Evolutionary conservation across 2,113 vertebrate species (phyloP).

Genomic region (Prunella himalayana): DNA sequence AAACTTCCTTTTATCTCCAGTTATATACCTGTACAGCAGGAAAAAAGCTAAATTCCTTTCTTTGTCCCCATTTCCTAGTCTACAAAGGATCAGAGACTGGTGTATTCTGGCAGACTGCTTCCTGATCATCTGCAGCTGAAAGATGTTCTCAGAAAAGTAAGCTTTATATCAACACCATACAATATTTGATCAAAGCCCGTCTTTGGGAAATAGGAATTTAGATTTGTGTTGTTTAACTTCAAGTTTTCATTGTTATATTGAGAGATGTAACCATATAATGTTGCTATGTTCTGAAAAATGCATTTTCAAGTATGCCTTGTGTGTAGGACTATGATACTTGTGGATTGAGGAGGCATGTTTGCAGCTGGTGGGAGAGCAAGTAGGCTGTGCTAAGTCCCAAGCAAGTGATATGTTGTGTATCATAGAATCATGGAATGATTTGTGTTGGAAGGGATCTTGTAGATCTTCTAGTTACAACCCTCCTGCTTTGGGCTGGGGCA

Average conservation of each 20-base stretch:
- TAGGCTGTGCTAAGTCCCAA: background rate
- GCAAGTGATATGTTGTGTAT: no score
- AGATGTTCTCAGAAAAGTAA: conserved; percentile 94
- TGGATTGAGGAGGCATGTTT: background rate
- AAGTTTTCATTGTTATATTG: background rate
- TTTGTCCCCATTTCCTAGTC: conserved; percentile 78
- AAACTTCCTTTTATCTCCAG: background rate
- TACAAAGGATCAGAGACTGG: conserved; percentile 90
- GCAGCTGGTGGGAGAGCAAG: background rate
- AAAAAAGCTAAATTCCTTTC: conserved; percentile 68
- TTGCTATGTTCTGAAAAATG: background rate
- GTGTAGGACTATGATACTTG: background rate
- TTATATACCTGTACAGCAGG: conserved; percentile 26
- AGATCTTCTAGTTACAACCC: background rate
- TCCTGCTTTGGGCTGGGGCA: background rate
- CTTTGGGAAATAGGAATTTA: background rate
- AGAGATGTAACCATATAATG: background rate
- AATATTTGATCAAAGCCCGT: background rate
- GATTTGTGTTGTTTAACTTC: background rate
- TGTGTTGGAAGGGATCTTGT: background rate
- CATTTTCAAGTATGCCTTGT: background rate
- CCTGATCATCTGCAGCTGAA: conserved; percentile 91
- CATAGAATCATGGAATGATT: background rate
- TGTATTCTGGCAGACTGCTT: conserved; percentile 92
- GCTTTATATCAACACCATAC: conserved; percentile 25